phyloP scores from a whole-genome alignment of 2,888 invertebrate genomes.

The Notocelia uddmanniana region DNA sequence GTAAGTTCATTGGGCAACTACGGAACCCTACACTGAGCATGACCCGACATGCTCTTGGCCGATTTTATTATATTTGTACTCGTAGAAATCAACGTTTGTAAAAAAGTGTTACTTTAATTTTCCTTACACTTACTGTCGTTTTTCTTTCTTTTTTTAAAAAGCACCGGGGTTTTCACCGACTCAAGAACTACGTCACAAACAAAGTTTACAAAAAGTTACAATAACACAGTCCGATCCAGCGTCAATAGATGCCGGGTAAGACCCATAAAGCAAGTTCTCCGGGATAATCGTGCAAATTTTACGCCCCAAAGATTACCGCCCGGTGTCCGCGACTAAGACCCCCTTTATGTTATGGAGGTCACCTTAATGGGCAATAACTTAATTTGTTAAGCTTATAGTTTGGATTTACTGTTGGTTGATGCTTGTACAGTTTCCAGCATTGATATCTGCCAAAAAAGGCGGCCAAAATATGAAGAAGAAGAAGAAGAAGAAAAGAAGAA shows the following conservation, averaged over 20 bases:
- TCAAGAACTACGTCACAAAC: not conserved
- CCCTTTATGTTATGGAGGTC: slow-evolving; percentile 38
- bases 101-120: too few relatives aligned
- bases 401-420: slow-evolving; percentile 11
- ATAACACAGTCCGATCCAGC: slow-evolving; percentile 32
- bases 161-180: not conserved
- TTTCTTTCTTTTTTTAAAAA: too few relatives aligned
- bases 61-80: too few relatives aligned
- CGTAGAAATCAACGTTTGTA: too few relatives aligned
- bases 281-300: slow-evolving; percentile 75
- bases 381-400: slow-evolving; percentile 39
- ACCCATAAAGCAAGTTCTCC: slow-evolving; percentile 70
- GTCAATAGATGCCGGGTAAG: not conserved
- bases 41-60: too few relatives aligned
- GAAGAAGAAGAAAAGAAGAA: too few relatives aligned
- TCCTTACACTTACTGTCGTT: too few relatives aligned
- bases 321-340: slow-evolving; percentile 44
- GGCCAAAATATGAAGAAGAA: too few relatives aligned
- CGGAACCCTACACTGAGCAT: too few relatives aligned
- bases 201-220: not conserved
- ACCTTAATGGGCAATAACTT: slow-evolving; percentile 24
- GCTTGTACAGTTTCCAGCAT: too few relatives aligned
- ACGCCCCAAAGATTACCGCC: slow-evolving; percentile 72
- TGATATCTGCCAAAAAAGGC: too few relatives aligned
- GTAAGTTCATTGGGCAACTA: too few relatives aligned